These are phyloP conservation scores for Crocidura indochinensis DNA, from an alignment of 2,797 vertebrate genomes.

Conservation along the genomic window DNA sequence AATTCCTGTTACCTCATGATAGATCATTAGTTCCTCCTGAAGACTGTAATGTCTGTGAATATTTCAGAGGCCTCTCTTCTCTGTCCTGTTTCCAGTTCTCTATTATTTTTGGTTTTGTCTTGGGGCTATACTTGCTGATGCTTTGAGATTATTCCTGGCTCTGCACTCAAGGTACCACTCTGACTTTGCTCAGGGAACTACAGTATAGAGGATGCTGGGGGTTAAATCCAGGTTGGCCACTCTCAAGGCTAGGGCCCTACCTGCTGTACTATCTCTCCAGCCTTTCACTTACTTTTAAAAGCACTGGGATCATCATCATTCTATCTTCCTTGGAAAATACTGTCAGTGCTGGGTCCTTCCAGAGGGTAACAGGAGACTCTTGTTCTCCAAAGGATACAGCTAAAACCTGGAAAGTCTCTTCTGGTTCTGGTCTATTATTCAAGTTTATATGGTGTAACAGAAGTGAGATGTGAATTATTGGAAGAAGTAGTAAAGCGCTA, in stretches of 20 bases:
- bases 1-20: constrained; percentile 15
- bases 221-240: no score
- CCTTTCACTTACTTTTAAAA: constrained; percentile 22
- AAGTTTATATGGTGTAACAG: constrained; percentile 1
- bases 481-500: constrained; percentile 3
- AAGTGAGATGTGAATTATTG: neutral
- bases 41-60: neutral
- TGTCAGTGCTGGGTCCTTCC: neutral
- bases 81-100: constrained; percentile 56
- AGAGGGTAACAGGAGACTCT: neutral
- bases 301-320: neutral
- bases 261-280: no score
- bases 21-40: constrained; percentile 25
- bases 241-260: no score
- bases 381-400: neutral
- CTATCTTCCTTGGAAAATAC: constrained; percentile 10
- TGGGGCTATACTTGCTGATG: no score
- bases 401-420: neutral
- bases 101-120: constrained; percentile 32
- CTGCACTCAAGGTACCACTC: no score
- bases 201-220: no score
- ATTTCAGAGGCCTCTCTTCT: constrained; percentile 40
- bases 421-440: neutral
- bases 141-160: no score
- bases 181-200: no score